Percentiles rank a stretch among this genome's conserved stretches.
Evolutionary conservation across 2,113 vertebrate species (phyloP).

Genomic region (Rhombomys opimus): DNA sequence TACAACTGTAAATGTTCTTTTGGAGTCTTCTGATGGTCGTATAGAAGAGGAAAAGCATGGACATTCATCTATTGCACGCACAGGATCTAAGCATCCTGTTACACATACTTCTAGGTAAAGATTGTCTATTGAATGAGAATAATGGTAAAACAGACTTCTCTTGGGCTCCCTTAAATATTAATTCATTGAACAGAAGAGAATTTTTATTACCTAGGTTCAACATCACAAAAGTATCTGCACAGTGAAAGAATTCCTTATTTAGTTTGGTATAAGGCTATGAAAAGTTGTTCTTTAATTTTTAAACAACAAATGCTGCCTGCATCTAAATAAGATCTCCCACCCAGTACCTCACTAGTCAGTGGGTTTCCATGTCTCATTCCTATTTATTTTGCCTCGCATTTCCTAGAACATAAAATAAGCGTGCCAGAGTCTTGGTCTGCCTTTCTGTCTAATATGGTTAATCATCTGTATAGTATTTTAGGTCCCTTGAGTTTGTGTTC

Average conservation of each 20-base stretch:
- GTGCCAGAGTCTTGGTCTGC: not conserved
- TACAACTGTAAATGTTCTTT: conserved; percentile 6
- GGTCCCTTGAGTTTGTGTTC: not conserved
- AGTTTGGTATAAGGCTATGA: not conserved
- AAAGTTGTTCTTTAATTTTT: conserved; percentile 43
- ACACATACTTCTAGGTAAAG: conserved; percentile 3
- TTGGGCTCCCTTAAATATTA: conserved; percentile 31
- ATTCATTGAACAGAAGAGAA: conserved; percentile 5
- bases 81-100: not conserved
- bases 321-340: not conserved
- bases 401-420: conserved; percentile 39
- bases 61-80: not conserved
- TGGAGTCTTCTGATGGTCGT: conserved; percentile 14
- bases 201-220: conserved; percentile 32
- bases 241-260: not conserved
- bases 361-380: not conserved
- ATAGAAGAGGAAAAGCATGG: not conserved
- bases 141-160: conserved; percentile 5
- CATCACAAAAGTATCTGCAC: not conserved
- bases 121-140: conserved; percentile 53
- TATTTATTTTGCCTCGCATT: not conserved
- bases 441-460: not conserved
- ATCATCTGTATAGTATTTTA: not conserved
- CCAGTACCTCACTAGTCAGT: not conserved
- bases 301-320: not conserved